phyloP scores from a whole-genome alignment of 1,140 invertebrate genomes.

The Dendroctonus ponderosae region DNA sequence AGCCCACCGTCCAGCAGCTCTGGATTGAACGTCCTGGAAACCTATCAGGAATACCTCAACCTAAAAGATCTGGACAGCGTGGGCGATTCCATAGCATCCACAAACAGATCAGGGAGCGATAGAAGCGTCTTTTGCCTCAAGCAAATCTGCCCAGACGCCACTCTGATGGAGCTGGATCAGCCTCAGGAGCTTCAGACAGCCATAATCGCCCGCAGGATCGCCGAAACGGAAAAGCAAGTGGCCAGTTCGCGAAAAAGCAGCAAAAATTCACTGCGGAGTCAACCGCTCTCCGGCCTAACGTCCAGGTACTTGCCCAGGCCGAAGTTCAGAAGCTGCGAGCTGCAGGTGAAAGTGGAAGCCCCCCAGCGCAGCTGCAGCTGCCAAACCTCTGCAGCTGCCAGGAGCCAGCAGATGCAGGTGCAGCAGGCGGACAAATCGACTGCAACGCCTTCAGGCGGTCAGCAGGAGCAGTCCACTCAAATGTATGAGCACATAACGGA shows the following conservation, averaged over 20 bases:
- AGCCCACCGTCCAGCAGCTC: not conserved
- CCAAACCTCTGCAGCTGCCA: too few relatives aligned
- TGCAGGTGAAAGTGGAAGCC: too few relatives aligned
- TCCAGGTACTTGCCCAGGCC: too few relatives aligned
- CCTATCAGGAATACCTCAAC: slow-evolving; percentile 22
- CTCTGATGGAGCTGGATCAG: too few relatives aligned
- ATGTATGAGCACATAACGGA: slow-evolving; percentile 35
- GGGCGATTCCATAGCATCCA: not conserved
- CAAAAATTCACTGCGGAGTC: not conserved
- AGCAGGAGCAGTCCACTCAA: slow-evolving; percentile 7
- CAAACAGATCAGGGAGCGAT: not conserved
- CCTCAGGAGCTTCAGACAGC: not conserved
- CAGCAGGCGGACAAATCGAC: too few relatives aligned
- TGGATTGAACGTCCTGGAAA: slow-evolving; percentile 18
- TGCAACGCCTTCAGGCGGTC: too few relatives aligned
- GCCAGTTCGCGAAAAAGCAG: not conserved
- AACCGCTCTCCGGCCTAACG: too few relatives aligned
- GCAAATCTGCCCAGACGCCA: slow-evolving; percentile 9
- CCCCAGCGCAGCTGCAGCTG: too few relatives aligned
- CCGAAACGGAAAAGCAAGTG: slow-evolving; percentile 6
- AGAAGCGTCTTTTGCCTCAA: slow-evolving; percentile 11
- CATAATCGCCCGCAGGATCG: slow-evolving; percentile 6
- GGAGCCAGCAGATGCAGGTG: too few relatives aligned
- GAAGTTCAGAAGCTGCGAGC: too few relatives aligned
- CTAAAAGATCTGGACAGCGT: slow-evolving; percentile 18